phyloP scores from a whole-genome alignment of 1,140 invertebrate genomes.

The Pygmarrhopalites habei region DNA sequence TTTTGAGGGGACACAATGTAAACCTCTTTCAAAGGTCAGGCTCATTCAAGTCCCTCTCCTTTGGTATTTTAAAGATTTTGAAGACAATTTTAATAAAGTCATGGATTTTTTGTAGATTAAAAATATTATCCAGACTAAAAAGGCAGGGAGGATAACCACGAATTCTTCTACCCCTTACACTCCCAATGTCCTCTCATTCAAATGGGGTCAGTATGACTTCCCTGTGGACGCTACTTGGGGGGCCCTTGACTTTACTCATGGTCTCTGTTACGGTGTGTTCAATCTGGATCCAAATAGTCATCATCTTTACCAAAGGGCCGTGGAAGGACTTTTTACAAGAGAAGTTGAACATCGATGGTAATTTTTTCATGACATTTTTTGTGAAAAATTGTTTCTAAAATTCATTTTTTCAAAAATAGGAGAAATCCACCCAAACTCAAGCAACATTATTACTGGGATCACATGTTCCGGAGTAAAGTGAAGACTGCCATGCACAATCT shows the following conservation, averaged over 20 bases:
- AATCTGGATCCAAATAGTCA: conserved; percentile 23
- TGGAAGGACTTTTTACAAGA: conserved; percentile 25
- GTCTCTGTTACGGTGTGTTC: conserved; percentile 30
- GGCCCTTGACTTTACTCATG: conserved; percentile 25
- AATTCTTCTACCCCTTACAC: neutral
- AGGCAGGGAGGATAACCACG: no score
- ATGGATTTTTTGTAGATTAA: no score
- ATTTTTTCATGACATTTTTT: no score
- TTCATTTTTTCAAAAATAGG: no score
- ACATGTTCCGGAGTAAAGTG: conserved; percentile 14
- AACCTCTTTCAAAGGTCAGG: conserved; percentile 10
- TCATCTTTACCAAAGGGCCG: conserved; percentile 26
- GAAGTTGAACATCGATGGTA: conserved; percentile 31
- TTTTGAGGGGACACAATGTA: conserved; percentile 8
- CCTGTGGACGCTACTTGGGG: conserved; percentile 24
- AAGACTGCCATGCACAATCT: conserved; percentile 23
- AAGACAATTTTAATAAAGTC: neutral
- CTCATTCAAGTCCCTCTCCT: neutral
- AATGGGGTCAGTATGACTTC: conserved; percentile 24
- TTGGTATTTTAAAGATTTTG: neutral
- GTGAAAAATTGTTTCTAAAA: no score
- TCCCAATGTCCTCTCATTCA: conserved; percentile 14
- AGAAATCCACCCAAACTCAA: neutral
- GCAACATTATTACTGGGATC: conserved; percentile 15
- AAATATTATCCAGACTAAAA: no score